These are phyloP conservation scores for Amia ocellicauda DNA, from an alignment of 2,113 vertebrate genomes.

Conservation along the genomic window DNA sequence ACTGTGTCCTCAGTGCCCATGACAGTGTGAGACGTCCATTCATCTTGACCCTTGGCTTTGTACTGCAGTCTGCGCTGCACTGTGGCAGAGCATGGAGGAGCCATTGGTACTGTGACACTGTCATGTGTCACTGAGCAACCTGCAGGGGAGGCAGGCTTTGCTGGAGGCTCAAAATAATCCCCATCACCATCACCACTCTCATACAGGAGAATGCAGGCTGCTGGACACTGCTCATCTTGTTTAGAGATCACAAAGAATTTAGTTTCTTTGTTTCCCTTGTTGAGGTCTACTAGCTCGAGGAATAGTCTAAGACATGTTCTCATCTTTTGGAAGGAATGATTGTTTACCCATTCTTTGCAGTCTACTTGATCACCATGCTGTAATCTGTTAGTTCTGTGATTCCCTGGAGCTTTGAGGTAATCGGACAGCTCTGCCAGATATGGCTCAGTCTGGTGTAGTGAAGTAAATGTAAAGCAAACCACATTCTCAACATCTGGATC, in stretches of 20 bases:
- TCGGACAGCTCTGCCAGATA: no score
- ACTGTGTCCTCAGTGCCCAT: not conserved
- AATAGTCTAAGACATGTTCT: not conserved
- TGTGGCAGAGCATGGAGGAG: not conserved
- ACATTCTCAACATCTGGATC: no score
- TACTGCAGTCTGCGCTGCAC: not conserved
- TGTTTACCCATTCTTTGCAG: no score
- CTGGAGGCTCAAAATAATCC: slow-evolving; percentile 17
- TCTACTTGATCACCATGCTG: no score
- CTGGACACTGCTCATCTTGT: not conserved
- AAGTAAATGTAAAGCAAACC: no score
- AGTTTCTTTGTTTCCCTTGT: not conserved
- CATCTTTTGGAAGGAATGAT: no score
- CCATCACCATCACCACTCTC: not conserved
- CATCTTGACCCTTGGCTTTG: not conserved
- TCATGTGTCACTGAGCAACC: not conserved
- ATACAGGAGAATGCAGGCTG: slow-evolving; percentile 14
- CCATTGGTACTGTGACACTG: not conserved
- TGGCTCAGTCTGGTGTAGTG: no score
- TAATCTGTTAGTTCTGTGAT: no score
- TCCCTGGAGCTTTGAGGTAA: no score
- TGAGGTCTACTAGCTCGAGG: not conserved
- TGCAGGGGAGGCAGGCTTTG: not conserved
- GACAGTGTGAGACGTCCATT: slow-evolving; percentile 5
- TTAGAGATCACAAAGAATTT: slow-evolving; percentile 14